phyloP scores from a whole-genome alignment of 37 sponge, comb jelly and placozoan species.

The Petrosia ficiformis region DNA sequence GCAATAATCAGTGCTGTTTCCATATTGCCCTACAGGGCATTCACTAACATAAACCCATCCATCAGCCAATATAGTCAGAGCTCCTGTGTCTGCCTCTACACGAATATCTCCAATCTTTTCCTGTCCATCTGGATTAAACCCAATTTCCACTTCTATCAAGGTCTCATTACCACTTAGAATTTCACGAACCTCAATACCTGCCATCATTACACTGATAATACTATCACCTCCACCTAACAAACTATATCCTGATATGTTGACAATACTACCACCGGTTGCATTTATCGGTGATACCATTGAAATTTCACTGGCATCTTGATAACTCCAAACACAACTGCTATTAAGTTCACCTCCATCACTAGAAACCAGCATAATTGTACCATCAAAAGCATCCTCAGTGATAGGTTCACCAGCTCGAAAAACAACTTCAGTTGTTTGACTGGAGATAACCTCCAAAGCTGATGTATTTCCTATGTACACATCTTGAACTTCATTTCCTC shows the following conservation, averaged over 20 bases:
- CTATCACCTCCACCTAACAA: constrained; percentile 57
- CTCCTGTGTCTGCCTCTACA: constrained; percentile 65
- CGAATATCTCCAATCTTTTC: constrained; percentile 11
- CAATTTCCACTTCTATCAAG: constrained; percentile 18
- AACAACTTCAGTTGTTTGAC: constrained; percentile 8
- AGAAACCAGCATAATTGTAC: constrained; percentile 37
- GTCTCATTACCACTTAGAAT: constrained; percentile 1
- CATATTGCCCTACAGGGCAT: constrained; percentile 42
- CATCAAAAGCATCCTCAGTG: neutral
- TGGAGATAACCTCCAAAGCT: neutral
- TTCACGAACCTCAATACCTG: constrained; percentile 27
- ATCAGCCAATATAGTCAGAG: constrained; percentile 14
- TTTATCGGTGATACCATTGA: constrained; percentile 30
- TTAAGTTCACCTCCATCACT: constrained; percentile 34
- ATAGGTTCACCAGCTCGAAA: constrained; percentile 30
- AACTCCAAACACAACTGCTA: constrained; percentile 33
- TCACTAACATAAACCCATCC: constrained; percentile 43
- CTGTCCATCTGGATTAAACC: constrained; percentile 21
- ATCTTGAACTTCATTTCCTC: constrained; percentile 7
- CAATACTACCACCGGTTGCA: constrained; percentile 30
- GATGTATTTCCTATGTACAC: constrained; percentile 14
- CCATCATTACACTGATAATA: constrained; percentile 28
- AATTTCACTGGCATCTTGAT: constrained; percentile 21
- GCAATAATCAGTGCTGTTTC: constrained; percentile 25
- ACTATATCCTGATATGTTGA: constrained; percentile 46